Evolutionary conservation across 2,113 vertebrate genomes (phyloP).

Genomic region (Fukomys damarensis): DNA sequence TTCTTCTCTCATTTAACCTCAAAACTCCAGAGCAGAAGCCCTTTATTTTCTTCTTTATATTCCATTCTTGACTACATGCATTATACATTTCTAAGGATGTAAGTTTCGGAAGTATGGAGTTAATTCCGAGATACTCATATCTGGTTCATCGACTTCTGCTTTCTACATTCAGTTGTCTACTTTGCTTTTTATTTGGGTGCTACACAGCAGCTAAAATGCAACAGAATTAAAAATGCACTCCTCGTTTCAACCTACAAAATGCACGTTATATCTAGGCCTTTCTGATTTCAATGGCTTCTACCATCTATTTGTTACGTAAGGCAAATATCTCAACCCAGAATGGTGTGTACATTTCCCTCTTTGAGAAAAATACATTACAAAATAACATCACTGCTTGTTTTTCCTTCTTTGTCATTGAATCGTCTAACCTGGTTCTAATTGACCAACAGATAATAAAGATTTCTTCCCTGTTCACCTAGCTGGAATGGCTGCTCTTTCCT

Average conservation of each 20-base stretch:
- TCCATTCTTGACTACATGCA: background rate
- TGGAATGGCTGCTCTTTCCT: background rate
- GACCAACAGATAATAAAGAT: background rate
- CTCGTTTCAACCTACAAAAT: rapidly evolving
- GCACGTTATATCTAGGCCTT: background rate
- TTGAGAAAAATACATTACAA: background rate
- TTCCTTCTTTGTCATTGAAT: conserved; percentile 24
- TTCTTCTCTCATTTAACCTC: background rate
- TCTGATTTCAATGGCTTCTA: background rate
- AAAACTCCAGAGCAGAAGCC: background rate
- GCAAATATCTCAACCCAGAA: background rate
- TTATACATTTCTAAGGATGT: background rate
- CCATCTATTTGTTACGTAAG: background rate
- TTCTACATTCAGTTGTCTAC: background rate
- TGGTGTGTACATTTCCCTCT: background rate
- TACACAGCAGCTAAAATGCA: too few species aligned
- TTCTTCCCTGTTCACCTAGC: background rate
- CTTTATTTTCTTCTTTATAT: background rate
- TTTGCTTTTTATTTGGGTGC: background rate
- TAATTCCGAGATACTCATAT: background rate
- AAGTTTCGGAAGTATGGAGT: too few species aligned
- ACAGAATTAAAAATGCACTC: background rate
- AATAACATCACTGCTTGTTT: background rate
- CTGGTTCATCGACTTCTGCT: background rate
- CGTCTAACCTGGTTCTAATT: background rate